Evolutionary conservation across 2,113 vertebrate genomes (phyloP).

Genomic region (Upupa epops): DNA sequence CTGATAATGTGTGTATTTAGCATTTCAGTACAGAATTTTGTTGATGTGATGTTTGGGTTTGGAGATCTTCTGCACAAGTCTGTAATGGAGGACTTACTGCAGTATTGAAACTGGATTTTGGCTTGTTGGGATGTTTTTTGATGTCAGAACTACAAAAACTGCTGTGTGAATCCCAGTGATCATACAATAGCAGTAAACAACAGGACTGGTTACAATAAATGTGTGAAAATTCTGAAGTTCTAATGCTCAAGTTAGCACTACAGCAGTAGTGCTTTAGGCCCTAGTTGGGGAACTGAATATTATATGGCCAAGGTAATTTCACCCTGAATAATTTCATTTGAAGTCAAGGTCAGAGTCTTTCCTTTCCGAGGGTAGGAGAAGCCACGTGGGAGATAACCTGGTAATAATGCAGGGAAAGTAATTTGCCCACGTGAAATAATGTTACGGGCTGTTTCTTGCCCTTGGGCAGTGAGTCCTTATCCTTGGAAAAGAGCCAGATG

Average conservation of each 20-base stretch:
- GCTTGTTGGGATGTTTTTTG: neutral
- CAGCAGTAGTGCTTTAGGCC: neutral
- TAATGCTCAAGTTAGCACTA: neutral
- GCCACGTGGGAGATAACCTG: neutral
- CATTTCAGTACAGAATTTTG: neutral
- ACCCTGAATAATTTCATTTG: neutral
- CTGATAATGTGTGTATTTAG: neutral
- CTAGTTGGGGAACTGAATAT: neutral
- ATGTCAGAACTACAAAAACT: neutral
- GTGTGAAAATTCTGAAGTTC: neutral
- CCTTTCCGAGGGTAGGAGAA: neutral
- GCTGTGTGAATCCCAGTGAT: neutral
- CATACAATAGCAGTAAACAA: neutral
- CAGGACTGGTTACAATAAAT: neutral
- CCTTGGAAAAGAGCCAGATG: slow-evolving; percentile 18
- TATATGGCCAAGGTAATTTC: neutral
- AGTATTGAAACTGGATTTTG: neutral
- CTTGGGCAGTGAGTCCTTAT: neutral
- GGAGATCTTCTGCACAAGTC: neutral
- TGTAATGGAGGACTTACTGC: neutral
- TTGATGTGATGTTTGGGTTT: neutral
- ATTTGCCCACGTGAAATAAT: neutral
- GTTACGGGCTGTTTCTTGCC: neutral
- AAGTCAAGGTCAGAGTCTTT: neutral
- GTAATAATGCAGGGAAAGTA: neutral